These are phyloP conservation scores for Bradypodion pumilum DNA, from an alignment of 2,797 vertebrate species.

Conservation along the genomic window DNA sequence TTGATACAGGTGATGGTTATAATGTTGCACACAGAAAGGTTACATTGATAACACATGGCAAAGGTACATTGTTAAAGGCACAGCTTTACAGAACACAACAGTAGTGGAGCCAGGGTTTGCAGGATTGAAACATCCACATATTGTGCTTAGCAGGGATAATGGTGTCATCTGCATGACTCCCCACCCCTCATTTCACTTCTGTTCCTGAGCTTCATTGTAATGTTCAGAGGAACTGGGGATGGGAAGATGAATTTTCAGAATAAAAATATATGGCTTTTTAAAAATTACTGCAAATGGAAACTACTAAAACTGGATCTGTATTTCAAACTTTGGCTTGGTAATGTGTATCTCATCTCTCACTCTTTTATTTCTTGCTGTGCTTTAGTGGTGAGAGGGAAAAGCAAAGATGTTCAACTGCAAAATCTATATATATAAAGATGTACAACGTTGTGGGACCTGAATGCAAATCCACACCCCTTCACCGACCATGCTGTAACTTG, in stretches of 20 bases:
- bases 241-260: not conserved
- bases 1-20: too few species aligned
- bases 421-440: too few species aligned
- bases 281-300: not conserved
- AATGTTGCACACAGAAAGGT: too few species aligned
- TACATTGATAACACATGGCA: too few species aligned
- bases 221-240: not conserved
- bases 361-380: not conserved
- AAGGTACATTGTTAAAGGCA: too few species aligned
- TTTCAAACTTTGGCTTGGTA: not conserved
- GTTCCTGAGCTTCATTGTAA: not conserved
- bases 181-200: not conserved
- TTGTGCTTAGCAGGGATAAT: not conserved
- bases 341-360: not conserved
- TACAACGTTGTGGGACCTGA: too few species aligned
- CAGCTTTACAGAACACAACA: too few species aligned
- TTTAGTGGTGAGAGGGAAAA: not conserved
- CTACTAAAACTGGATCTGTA: not conserved
- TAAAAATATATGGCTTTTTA: not conserved
- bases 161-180: not conserved
- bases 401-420: not conserved
- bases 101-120: not conserved
- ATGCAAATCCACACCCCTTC: too few species aligned
- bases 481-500: too few species aligned
- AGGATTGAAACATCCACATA: not conserved